Evolutionary conservation across 2,797 vertebrate species (phyloP).

Genomic region (Helicolenus hilgendorfi): DNA sequence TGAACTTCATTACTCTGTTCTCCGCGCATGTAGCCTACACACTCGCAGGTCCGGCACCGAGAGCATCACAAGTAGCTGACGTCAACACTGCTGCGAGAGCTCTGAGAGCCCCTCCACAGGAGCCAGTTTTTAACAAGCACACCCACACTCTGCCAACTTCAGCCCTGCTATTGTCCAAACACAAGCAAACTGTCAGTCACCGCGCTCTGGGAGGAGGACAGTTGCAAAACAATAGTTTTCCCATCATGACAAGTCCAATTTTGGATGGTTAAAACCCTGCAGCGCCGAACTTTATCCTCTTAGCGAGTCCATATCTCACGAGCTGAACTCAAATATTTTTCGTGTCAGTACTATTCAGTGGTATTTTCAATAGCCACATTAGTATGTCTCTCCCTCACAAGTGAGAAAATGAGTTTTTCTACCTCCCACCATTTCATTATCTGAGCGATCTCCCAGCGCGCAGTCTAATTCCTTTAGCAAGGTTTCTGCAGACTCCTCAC

Average conservation of each 20-base stretch:
- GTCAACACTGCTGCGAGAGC: constrained; percentile 77
- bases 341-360: constrained; percentile 55
- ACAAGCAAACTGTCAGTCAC: constrained; percentile 69
- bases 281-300: constrained; percentile 47
- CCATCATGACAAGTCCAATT: constrained; percentile 51
- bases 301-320: constrained; percentile 44
- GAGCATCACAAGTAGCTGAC: constrained; percentile 79
- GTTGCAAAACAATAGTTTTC: constrained; percentile 57
- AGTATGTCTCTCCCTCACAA: constrained; percentile 74
- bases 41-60: constrained; percentile 33
- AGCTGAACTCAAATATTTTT: constrained; percentile 64
- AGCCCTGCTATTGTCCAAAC: constrained; percentile 79
- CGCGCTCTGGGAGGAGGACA: constrained; percentile 44
- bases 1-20: constrained; percentile 29
- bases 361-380: constrained; percentile 80
- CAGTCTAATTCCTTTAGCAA: constrained; percentile 82
- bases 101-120: constrained; percentile 71
- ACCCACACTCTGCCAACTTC: constrained; percentile 82
- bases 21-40: constrained; percentile 44
- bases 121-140: constrained; percentile 80
- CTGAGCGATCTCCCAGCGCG: constrained; percentile 81
- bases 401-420: constrained; percentile 87
- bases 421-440: constrained; percentile 89
- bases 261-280: constrained; percentile 31
- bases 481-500: constrained; percentile 66